Conservation (phyloP, 2,797 vertebrate species). For the Micropoecilia bifurca region DNA sequence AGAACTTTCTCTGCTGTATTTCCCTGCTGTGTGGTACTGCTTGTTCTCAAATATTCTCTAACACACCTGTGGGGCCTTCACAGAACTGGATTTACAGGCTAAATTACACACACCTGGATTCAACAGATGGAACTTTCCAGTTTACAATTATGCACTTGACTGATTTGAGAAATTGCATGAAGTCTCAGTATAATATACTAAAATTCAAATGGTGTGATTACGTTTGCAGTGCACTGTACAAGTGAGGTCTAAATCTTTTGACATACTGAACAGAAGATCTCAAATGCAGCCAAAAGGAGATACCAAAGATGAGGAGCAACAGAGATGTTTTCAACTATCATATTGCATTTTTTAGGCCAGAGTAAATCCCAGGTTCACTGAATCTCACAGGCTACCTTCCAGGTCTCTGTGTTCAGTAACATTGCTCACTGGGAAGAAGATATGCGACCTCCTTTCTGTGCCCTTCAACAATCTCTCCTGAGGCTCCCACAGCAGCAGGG, state of each 20-base stretch:
- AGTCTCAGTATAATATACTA: background rate
- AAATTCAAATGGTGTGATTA: background rate
- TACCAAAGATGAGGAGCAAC: slow-evolving; percentile 39
- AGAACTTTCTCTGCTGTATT: background rate
- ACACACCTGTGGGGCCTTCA: background rate
- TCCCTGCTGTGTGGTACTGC: background rate
- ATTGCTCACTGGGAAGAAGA: slow-evolving; percentile 33
- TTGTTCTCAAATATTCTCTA: background rate
- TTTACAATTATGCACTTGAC: background rate
- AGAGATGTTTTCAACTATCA: slow-evolving; percentile 33
- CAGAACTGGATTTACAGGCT: background rate
- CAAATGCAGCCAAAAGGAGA: slow-evolving; percentile 11
- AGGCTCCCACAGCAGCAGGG: slow-evolving; percentile 40
- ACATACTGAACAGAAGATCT: background rate
- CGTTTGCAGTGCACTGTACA: background rate
- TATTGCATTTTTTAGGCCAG: slow-evolving; percentile 39
- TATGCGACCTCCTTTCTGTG: slow-evolving; percentile 56
- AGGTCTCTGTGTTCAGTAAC: slow-evolving; percentile 44
- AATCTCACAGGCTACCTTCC: slow-evolving; percentile 48
- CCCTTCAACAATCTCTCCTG: slow-evolving; percentile 50
- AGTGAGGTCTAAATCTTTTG: slow-evolving; percentile 12
- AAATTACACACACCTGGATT: background rate
- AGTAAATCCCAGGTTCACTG: slow-evolving; percentile 40
- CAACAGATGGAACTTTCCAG: background rate
- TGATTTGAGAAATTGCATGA: background rate